phyloP scores from a whole-genome alignment of 2,797 vertebrate species.

The Choloepus didactylus region DNA sequence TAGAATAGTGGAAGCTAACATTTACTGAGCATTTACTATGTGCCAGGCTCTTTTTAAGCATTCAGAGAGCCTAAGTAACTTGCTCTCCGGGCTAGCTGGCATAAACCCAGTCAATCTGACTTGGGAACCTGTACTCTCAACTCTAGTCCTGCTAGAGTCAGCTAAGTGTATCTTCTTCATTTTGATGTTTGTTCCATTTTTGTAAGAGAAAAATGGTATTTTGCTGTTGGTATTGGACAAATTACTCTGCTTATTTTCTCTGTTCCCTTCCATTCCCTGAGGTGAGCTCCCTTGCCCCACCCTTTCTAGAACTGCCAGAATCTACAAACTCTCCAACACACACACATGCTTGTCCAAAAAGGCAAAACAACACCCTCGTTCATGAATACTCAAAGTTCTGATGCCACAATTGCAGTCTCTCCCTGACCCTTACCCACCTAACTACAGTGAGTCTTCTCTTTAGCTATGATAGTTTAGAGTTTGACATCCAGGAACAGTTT shows the following conservation, averaged over 20 bases:
- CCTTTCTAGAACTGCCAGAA: slow-evolving; percentile 79
- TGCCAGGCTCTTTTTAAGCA: slow-evolving; percentile 12
- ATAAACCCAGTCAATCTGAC: not conserved
- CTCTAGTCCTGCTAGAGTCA: not conserved
- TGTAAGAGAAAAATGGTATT: not conserved
- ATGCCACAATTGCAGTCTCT: not conserved
- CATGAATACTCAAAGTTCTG: slow-evolving; percentile 10
- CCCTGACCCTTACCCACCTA: not conserved
- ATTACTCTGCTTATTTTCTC: slow-evolving; percentile 55
- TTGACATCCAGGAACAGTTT: not conserved
- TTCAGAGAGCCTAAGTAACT: not conserved
- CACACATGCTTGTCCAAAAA: slow-evolving; percentile 51
- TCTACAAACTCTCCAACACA: slow-evolving; percentile 81
- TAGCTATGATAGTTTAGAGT: not conserved
- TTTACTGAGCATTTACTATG: not conserved
- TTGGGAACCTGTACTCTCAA: not conserved
- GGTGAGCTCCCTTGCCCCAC: slow-evolving; percentile 58
- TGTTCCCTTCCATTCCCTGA: slow-evolving; percentile 77
- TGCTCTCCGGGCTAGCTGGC: not conserved
- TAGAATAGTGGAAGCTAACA: slow-evolving; percentile 58
- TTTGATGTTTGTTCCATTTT: slow-evolving; percentile 45
- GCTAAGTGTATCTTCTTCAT: not conserved
- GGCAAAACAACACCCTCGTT: slow-evolving; percentile 72
- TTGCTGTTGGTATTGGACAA: slow-evolving; percentile 82
- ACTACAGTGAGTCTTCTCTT: not conserved